Percentiles rank a stretch among this genome's conserved stretches.
phyloP scores from a whole-genome alignment of 1,140 invertebrate genomes.

The Frieseomelitta varia region DNA sequence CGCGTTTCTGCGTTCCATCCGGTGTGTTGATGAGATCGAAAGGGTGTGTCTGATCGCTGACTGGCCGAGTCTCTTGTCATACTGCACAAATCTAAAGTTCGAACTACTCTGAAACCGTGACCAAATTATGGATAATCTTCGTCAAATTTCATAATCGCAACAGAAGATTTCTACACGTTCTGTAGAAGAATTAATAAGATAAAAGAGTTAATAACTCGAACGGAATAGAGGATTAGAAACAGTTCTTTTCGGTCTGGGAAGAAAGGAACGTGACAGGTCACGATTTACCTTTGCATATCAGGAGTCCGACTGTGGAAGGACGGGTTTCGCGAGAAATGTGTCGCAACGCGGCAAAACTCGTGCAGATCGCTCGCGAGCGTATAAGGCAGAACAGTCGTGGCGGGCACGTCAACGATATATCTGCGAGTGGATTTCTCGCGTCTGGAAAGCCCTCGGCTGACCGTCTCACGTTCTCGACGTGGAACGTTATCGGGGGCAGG shows the following conservation, averaged over 20 bases:
- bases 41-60: not conserved
- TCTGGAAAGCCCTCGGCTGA: conserved; percentile 11
- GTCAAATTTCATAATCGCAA: too few relatives aligned
- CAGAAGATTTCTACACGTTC: too few relatives aligned
- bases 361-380: conserved; percentile 24
- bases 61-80: not conserved
- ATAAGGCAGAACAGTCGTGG: conserved; percentile 10
- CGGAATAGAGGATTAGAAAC: not conserved
- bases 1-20: not conserved
- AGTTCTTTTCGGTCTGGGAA: not conserved
- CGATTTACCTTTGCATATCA: conserved; percentile 41
- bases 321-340: conserved; percentile 44
- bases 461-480: not conserved
- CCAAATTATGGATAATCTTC: too few relatives aligned
- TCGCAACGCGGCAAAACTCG: conserved; percentile 42
- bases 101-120: too few relatives aligned
- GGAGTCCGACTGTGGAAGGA: conserved; percentile 15
- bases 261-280: conserved; percentile 21
- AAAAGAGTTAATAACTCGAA: not conserved
- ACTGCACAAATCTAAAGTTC: not conserved
- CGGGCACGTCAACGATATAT: conserved; percentile 9
- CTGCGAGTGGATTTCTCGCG: conserved; percentile 26
- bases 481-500: conserved; percentile 17
- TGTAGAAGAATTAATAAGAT: too few relatives aligned
- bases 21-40: not conserved